Evolutionary conservation across 2,797 vertebrate species (phyloP).

Genomic region (Garrulus glandarius): DNA sequence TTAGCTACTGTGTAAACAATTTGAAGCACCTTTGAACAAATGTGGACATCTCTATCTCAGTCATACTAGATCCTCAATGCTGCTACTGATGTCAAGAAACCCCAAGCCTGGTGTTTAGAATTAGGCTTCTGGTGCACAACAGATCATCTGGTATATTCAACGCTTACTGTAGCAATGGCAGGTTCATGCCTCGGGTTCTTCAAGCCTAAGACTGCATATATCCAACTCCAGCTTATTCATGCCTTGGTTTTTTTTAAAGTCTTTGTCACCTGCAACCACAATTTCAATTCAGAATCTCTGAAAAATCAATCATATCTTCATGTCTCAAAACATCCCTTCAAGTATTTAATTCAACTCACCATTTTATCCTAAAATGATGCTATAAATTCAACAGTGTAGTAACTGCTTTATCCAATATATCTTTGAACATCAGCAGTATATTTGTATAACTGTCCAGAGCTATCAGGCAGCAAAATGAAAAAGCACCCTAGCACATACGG

Average conservation of each 20-base stretch:
- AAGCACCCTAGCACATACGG: not conserved
- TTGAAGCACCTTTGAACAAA: not conserved
- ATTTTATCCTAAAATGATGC: not conserved
- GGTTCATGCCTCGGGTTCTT: not conserved
- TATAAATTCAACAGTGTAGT: not conserved
- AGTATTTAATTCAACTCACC: not conserved
- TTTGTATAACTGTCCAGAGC: not conserved
- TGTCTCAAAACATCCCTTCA: not conserved
- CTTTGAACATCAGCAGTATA: not conserved
- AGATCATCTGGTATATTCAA: not conserved
- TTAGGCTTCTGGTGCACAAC: not conserved
- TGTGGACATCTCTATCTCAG: not conserved
- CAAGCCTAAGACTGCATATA: not conserved
- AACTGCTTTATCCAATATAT: not conserved
- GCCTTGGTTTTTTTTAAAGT: not conserved
- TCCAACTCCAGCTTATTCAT: not conserved
- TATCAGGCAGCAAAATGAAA: not conserved
- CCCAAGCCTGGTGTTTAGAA: not conserved
- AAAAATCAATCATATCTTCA: not conserved
- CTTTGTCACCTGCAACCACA: not conserved
- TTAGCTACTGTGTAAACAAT: not conserved
- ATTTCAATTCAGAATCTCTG: not conserved
- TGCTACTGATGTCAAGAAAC: not conserved
- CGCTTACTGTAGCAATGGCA: not conserved
- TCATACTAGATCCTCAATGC: not conserved